Base-by-base conservation (phyloP, 2,797 vertebrate genomes). In the Mus spretus region DNA sequence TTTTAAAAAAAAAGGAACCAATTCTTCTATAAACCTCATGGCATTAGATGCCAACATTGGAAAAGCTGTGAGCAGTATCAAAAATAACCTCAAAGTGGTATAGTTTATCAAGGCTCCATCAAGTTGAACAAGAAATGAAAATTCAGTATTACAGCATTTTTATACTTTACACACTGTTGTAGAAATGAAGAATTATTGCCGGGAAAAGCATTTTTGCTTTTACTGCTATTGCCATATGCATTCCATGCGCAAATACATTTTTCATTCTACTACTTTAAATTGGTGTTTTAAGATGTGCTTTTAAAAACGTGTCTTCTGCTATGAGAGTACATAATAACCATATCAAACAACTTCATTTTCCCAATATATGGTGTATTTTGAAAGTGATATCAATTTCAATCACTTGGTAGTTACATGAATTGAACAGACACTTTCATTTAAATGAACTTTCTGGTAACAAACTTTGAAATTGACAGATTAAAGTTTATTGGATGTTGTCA, bases 391-490 rank as follows among this genome's bases (percentile, higher is more conserved):
- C 97, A 98, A 98, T 86, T 97, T 79, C 97, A 98, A 98, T 98
- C 95, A 96, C 97, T 97, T 97, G 96, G 91, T 92, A 96, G 97
- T 97, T 98, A 98, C 67, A 94, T 97, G 97, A 98, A 88, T 97
- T 95, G 97, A 98, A 96, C 77, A 98, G 95, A 96, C 85, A 98
- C 92, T 97, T 96, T 98, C 94, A 96, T 98, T 98, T 97, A 98
- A 89, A 96, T 98, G 98, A 98, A 98, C 97, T 98, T 98, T 98
- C 94, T 98, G 96, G 98, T 98, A 96, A 98, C 96, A 98, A 94
- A 97, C 97, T 98, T 98, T 97, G 95, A 98, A 98, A 98, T 10
- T 98, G 98, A 98, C 95, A 98, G 94, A 98, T 98, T 98, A 97
- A 97, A 98, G 98, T 80, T 98, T 98, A 98, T 98, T 97, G 82